These are phyloP conservation scores for Microtus oregoni DNA, from an alignment of 2,113 vertebrate genomes.

Conservation along the genomic window DNA sequence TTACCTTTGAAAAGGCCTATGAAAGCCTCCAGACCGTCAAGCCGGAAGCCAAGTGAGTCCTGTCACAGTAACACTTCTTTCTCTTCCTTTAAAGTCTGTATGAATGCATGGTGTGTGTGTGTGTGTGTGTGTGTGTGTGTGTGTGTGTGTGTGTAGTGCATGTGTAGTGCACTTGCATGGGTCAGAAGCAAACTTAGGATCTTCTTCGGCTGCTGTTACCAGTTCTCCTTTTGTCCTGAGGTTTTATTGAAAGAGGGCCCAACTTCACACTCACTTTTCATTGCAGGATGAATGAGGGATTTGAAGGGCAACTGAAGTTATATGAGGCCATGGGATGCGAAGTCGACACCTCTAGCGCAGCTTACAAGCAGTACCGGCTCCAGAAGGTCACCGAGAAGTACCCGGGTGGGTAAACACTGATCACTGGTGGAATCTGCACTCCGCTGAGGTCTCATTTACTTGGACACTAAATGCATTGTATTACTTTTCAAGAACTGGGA, in stretches of 20 bases:
- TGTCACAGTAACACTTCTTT: neutral
- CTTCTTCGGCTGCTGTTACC: neutral
- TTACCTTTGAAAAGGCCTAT: slow-evolving; percentile 91
- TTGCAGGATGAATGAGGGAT: slow-evolving; percentile 93
- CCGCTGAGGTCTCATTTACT: neutral
- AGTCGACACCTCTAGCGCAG: slow-evolving; percentile 88
- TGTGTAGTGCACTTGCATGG: neutral
- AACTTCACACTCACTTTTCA: neutral
- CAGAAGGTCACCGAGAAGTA: slow-evolving; percentile 91
- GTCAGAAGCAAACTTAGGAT: neutral
- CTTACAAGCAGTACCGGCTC: slow-evolving; percentile 95
- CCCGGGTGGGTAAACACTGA: slow-evolving; percentile 86
- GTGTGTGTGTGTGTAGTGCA: neutral
- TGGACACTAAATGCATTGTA: neutral
- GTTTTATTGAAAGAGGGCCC: neutral
- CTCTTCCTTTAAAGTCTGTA: neutral
- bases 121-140: neutral
- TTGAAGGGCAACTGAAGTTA: slow-evolving; percentile 92
- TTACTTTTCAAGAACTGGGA: neutral
- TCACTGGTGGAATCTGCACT: neutral
- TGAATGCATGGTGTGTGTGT: neutral
- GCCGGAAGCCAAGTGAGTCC: slow-evolving; percentile 91
- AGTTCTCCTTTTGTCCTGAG: neutral
- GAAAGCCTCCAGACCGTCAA: slow-evolving; percentile 88
- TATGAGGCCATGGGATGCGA: slow-evolving; percentile 93